phyloP scores from a whole-genome alignment of 2,113 vertebrate species.

The Candoia aspera region DNA sequence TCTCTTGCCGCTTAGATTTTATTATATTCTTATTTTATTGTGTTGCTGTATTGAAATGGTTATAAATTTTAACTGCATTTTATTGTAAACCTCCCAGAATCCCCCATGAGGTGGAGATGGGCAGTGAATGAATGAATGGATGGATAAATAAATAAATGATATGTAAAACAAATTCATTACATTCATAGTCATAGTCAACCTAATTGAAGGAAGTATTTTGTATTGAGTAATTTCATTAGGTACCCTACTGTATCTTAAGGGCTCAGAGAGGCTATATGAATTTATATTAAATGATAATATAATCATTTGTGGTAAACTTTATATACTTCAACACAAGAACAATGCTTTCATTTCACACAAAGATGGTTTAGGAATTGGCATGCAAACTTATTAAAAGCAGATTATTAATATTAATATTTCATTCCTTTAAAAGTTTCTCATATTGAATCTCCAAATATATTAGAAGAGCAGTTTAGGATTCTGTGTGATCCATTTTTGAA shows the following conservation, averaged over 20 bases:
- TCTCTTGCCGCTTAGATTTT: too few relatives aligned
- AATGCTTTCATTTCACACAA: background rate
- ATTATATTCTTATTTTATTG: too few relatives aligned
- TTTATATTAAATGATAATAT: background rate
- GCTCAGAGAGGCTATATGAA: background rate
- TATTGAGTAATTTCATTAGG: background rate
- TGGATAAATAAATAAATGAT: too few relatives aligned
- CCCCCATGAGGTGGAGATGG: too few relatives aligned
- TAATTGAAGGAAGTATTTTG: background rate
- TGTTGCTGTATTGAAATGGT: too few relatives aligned
- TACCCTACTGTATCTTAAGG: background rate
- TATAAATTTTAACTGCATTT: too few relatives aligned
- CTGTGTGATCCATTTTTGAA: background rate
- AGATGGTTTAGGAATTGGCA: background rate
- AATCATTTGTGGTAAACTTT: background rate
- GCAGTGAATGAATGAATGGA: too few relatives aligned
- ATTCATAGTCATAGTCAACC: background rate
- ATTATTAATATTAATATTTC: background rate
- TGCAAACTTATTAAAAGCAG: background rate
- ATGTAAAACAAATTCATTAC: slow-evolving; percentile 4
- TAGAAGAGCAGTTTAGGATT: background rate
- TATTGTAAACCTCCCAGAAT: too few relatives aligned
- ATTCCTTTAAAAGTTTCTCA: background rate
- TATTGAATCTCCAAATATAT: background rate
- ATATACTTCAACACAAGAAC: background rate